Conservation (phyloP, 92 coral and sea anemone genomes). For the Galaxea fascicularis region DNA sequence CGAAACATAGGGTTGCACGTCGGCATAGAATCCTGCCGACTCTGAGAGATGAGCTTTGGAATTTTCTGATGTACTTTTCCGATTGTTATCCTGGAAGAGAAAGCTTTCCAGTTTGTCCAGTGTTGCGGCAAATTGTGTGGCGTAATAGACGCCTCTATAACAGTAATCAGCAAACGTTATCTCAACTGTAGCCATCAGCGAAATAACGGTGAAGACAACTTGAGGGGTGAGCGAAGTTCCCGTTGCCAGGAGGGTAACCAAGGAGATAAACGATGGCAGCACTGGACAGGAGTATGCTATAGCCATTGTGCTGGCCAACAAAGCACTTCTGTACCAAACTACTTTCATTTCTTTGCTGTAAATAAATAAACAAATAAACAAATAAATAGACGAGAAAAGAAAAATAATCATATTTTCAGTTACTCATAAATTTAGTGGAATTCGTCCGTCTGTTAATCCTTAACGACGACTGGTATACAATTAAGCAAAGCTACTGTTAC, state of each 20-base stretch:
- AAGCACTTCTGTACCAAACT: constrained; percentile 43
- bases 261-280: constrained; percentile 40
- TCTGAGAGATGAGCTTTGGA: not conserved
- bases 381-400: not conserved
- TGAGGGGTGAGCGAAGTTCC: constrained; percentile 43
- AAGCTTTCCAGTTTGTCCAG: constrained; percentile 26
- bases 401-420: too few species aligned
- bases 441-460: too few species aligned
- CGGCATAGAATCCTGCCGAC: not conserved
- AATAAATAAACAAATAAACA: not conserved
- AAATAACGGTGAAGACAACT: constrained; percentile 43
- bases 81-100: constrained; percentile 29
- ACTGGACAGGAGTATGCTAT: constrained; percentile 41
- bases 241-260: constrained; percentile 40
- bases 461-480: too few species aligned
- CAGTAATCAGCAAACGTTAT: constrained; percentile 41
- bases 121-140: constrained; percentile 39
- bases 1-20: constrained; percentile 3
- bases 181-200: constrained; percentile 41
- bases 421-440: too few species aligned
- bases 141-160: constrained; percentile 47
- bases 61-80: not conserved
- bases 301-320: constrained; percentile 44
- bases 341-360: constrained; percentile 36
- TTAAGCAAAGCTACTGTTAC: too few species aligned